Conservation (phyloP, 2,888 invertebrate species). For the Thelaira solivaga region DNA sequence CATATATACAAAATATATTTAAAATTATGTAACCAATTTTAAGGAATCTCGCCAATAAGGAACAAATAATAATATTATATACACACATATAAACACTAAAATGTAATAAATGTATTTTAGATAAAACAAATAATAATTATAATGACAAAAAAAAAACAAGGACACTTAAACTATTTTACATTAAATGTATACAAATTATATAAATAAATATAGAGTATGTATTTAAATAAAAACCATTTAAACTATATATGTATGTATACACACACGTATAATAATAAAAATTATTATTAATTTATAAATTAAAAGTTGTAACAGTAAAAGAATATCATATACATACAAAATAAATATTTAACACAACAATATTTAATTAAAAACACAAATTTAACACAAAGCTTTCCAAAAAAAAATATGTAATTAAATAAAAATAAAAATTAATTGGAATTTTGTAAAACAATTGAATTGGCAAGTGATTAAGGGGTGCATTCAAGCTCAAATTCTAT, state of each 20-base stretch:
- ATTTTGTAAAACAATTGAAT: too few relatives aligned
- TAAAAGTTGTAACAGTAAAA: conserved; percentile 46
- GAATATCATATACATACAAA: conserved; percentile 26
- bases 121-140: conserved; percentile 27
- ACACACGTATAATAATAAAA: conserved; percentile 46
- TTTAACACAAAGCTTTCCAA: background rate
- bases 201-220: conserved; percentile 20
- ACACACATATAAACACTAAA: conserved; percentile 23
- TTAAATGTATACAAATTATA: conserved; percentile 59
- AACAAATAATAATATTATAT: conserved; percentile 62
- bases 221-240: conserved; percentile 21
- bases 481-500: too few relatives aligned
- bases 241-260: conserved; percentile 24
- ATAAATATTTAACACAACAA: conserved; percentile 17
- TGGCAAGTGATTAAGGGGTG: too few relatives aligned
- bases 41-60: conserved; percentile 68
- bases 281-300: conserved; percentile 22
- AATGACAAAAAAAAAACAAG: conserved; percentile 42
- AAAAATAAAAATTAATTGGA: too few relatives aligned
- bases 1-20: conserved; percentile 48
- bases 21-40: conserved; percentile 31
- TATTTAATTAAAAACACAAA: background rate
- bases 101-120: conserved; percentile 61
- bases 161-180: conserved; percentile 63
- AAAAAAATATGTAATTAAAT: too few relatives aligned